phyloP scores from a whole-genome alignment of 2,113 vertebrate species.

The Platichthys flesus region DNA sequence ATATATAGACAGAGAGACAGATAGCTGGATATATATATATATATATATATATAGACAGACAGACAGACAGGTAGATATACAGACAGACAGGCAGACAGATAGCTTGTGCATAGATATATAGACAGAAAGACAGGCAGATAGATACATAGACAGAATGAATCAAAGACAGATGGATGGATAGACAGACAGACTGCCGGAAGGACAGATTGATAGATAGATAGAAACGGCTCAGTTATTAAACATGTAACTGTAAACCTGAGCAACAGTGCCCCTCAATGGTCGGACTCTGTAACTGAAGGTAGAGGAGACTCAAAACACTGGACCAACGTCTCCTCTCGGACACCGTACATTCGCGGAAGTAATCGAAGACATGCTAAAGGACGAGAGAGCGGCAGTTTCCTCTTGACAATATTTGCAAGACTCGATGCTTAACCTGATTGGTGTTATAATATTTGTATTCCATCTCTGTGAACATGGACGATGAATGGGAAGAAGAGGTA shows the following conservation, averaged over 20 bases:
- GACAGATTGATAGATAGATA: background rate
- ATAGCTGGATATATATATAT: background rate
- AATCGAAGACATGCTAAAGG: background rate
- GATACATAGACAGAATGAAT: slow-evolving; percentile 39
- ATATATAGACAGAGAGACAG: background rate
- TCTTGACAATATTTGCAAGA: fast-evolving
- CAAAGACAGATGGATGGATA: background rate
- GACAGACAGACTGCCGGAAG: background rate
- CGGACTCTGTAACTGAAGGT: slow-evolving; percentile 1
- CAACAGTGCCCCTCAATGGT: slow-evolving; percentile 62
- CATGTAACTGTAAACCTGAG: slow-evolving; percentile 21
- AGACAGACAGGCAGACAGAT: slow-evolving; percentile 12
- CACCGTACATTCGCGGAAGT: slow-evolving; percentile 70
- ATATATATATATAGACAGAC: background rate
- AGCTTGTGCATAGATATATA: background rate
- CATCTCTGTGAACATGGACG: slow-evolving; percentile 70
- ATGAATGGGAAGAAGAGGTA: slow-evolving; percentile 85
- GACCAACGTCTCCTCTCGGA: slow-evolving; percentile 20
- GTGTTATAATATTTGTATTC: background rate
- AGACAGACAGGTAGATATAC: slow-evolving; percentile 46
- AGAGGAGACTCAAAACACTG: background rate
- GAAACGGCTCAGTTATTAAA: slow-evolving; percentile 4
- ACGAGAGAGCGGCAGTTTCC: too few relatives aligned
- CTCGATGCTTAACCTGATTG: background rate
- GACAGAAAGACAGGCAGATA: background rate